phyloP scores from a whole-genome alignment of 1,140 invertebrate species.

The Magallana ariakensis region DNA sequence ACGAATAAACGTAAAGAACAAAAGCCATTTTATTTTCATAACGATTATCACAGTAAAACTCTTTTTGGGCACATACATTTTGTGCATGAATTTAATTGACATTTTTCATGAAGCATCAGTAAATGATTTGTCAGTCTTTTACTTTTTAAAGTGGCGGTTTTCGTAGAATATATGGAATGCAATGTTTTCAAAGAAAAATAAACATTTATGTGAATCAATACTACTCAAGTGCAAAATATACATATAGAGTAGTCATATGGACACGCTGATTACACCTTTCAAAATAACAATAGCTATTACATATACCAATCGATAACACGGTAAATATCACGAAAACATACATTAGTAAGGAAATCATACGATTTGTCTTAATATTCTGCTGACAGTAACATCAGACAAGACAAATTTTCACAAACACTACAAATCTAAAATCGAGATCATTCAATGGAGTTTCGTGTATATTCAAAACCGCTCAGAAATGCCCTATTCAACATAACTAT shows the following conservation, averaged over 20 bases:
- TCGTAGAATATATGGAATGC: no score
- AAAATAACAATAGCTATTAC: no score
- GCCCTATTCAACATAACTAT: neutral
- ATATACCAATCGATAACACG: neutral
- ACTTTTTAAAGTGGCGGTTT: no score
- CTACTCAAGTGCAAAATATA: neutral
- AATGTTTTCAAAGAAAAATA: no score
- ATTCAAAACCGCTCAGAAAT: neutral
- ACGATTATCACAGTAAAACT: constrained; percentile 2
- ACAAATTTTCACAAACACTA: neutral
- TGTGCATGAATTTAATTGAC: neutral
- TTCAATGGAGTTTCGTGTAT: neutral
- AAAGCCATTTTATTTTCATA: neutral
- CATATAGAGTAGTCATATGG: neutral
- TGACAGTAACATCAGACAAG: no score
- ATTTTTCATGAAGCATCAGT: neutral
- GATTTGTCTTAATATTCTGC: no score
- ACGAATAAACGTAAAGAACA: neutral
- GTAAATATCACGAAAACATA: neutral
- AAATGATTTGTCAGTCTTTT: neutral
- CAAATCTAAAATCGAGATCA: neutral
- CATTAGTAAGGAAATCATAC: neutral
- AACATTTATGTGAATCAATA: no score
- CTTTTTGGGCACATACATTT: neutral
- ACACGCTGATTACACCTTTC: no score